These are phyloP conservation scores for Panthera leo DNA, from an alignment of 2,113 vertebrate genomes.

Conservation along the genomic window DNA sequence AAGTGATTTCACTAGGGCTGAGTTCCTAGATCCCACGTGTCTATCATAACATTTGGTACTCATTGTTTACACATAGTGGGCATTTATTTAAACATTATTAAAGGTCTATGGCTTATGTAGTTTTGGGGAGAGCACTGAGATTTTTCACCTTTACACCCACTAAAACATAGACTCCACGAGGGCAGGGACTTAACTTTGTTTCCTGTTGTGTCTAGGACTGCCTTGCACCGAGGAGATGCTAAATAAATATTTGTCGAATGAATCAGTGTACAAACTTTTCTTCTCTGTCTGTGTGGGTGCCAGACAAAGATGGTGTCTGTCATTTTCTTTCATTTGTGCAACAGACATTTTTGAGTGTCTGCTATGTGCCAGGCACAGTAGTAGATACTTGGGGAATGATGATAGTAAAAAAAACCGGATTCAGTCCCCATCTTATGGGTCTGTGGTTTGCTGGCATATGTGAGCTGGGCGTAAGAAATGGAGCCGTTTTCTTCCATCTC, in stretches of 20 bases:
- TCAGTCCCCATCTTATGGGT: neutral
- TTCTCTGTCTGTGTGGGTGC: neutral
- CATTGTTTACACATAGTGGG: neutral
- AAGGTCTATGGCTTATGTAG: neutral
- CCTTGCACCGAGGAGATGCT: neutral
- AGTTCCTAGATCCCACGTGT: neutral
- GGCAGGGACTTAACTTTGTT: neutral
- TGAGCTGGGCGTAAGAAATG: neutral
- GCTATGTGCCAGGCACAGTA: neutral
- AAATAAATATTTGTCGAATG: slow-evolving; percentile 16
- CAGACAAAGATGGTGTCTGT: neutral
- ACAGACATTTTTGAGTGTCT: neutral
- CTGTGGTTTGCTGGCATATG: neutral
- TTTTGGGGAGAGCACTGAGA: neutral
- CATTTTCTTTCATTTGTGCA: slow-evolving; percentile 4
- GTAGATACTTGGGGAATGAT: neutral
- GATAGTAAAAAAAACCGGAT: neutral
- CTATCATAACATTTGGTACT: neutral
- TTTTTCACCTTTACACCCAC: neutral
- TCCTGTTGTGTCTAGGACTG: neutral
- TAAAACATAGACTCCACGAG: neutral
- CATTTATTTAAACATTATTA: neutral
- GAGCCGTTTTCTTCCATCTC: neutral
- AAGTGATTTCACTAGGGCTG: neutral
- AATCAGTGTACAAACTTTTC: slow-evolving; percentile 5